phyloP scores from a whole-genome alignment of 35 echinoderm and acorn worm species.

The Acanthaster planci region DNA sequence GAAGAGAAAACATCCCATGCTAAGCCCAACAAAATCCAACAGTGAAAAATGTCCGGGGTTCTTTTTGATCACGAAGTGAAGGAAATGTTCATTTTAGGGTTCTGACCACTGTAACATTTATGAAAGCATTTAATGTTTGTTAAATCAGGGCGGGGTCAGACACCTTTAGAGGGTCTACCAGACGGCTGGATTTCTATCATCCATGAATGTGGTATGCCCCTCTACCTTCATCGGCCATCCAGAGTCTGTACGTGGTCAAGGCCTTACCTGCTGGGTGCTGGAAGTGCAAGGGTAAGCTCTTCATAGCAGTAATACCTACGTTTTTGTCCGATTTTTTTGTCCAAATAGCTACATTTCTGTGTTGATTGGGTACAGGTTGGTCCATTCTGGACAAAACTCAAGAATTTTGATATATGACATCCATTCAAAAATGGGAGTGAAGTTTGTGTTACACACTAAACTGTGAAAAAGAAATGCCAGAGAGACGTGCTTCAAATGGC shows the following conservation, averaged over 20 bases:
- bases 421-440: too few relatives aligned
- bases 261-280: slow-evolving; percentile 80
- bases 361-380: neutral
- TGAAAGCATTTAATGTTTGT: neutral
- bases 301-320: neutral
- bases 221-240: slow-evolving; percentile 77
- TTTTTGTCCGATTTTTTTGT: neutral
- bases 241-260: slow-evolving; percentile 87
- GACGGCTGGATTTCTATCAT: slow-evolving; percentile 73
- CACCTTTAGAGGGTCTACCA: slow-evolving; percentile 73
- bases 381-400: neutral
- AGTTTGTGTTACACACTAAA: too few relatives aligned
- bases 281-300: slow-evolving; percentile 79
- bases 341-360: neutral
- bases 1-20: too few relatives aligned
- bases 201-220: slow-evolving; percentile 75
- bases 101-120: too few relatives aligned
- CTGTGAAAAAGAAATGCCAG: too few relatives aligned
- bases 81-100: too few relatives aligned
- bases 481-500: too few relatives aligned
- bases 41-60: neutral
- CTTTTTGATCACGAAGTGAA: too few relatives aligned
- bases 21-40: neutral
- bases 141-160: slow-evolving; percentile 54
- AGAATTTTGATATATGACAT: neutral